Conservation (phyloP, 2,888 invertebrate genomes). For the Caenorhabditis sp. region DNA sequence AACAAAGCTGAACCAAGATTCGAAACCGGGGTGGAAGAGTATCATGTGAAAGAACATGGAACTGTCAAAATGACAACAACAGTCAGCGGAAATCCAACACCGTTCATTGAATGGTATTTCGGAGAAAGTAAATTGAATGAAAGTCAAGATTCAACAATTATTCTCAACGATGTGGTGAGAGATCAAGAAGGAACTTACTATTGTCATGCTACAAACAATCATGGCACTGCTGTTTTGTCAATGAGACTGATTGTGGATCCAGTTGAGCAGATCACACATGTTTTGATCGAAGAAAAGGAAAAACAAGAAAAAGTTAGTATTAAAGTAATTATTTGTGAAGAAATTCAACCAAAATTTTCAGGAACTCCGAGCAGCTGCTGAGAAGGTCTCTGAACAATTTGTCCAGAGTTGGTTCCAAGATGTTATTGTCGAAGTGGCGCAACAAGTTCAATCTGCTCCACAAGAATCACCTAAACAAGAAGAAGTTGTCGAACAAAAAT, state of each 20-base stretch:
- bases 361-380: slow-evolving; percentile 29
- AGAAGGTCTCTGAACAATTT: slow-evolving; percentile 34
- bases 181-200: slow-evolving; percentile 52
- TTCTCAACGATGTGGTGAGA: slow-evolving; percentile 36
- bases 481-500: not conserved
- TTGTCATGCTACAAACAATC: slow-evolving; percentile 53
- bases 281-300: slow-evolving; percentile 8
- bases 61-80: slow-evolving; percentile 50
- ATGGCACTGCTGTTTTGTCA: slow-evolving; percentile 51
- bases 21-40: slow-evolving; percentile 51
- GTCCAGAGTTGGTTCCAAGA: slow-evolving; percentile 27
- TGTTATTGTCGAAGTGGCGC: slow-evolving; percentile 18
- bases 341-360: not conserved
- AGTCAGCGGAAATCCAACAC: slow-evolving; percentile 51
- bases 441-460: not conserved
- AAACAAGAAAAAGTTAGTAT: not conserved
- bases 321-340: no score
- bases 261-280: slow-evolving; percentile 32
- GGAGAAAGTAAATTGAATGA: slow-evolving; percentile 48
- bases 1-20: slow-evolving; percentile 33
- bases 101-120: slow-evolving; percentile 55
- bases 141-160: slow-evolving; percentile 38
- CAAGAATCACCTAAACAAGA: not conserved
- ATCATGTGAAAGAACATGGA: slow-evolving; percentile 50
- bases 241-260: slow-evolving; percentile 42